Percentiles rank a stretch among this genome's conserved stretches.
These are phyloP conservation scores for Vollenhovia emeryi DNA, from an alignment of 1,140 invertebrate species.

Conservation along the genomic window DNA sequence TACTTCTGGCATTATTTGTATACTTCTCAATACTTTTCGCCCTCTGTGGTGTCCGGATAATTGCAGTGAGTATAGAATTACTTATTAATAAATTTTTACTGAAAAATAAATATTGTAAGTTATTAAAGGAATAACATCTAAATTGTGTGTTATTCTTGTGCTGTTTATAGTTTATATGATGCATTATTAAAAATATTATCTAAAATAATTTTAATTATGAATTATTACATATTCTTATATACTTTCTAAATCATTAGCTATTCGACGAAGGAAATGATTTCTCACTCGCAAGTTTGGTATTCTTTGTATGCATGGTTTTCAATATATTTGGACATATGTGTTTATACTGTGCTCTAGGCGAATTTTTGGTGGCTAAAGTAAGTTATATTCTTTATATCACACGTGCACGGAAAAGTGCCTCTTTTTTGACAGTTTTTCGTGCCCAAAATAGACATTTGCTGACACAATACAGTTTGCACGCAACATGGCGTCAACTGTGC, in stretches of 20 bases:
- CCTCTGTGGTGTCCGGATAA: constrained; percentile 1
- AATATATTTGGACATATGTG: constrained; percentile 32
- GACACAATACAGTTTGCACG: background rate
- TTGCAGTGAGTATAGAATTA: background rate
- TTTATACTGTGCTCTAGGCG: constrained; percentile 25
- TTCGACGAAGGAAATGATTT: background rate
- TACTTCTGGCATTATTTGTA: constrained; percentile 20
- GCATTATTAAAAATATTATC: background rate
- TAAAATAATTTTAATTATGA: background rate
- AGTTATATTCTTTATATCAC: background rate
- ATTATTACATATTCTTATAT: background rate
- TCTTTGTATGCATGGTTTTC: background rate
- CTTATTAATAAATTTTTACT: background rate
- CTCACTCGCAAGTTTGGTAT: background rate
- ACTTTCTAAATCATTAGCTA: background rate
- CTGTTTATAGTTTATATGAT: background rate
- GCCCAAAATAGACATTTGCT: too few relatives aligned
- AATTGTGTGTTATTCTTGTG: background rate
- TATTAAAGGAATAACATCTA: background rate
- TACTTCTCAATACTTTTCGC: constrained; percentile 18
- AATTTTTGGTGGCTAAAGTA: constrained; percentile 43
- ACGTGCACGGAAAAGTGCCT: too few relatives aligned
- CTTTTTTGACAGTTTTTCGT: too few relatives aligned
- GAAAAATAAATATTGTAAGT: background rate
- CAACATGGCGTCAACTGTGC: too few relatives aligned